phyloP scores from a whole-genome alignment of 2,888 invertebrate species.

The Nomada fabriciana region DNA sequence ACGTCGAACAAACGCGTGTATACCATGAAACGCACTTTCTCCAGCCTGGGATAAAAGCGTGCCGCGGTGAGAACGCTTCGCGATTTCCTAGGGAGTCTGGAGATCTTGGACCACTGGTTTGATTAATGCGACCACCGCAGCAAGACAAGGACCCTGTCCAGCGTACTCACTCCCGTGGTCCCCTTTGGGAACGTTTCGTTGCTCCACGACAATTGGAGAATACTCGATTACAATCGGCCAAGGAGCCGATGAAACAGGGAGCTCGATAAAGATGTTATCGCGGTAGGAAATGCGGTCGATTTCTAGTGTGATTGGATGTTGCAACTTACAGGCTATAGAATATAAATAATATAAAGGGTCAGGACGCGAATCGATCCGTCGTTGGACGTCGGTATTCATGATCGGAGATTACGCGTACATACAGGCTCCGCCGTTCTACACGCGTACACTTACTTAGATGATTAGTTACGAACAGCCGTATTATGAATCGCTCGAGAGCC shows the following conservation, averaged over 20 bases:
- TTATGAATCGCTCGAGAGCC: conserved; percentile 50
- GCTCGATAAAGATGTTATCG: conserved; percentile 7
- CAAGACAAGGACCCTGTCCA: conserved; percentile 16
- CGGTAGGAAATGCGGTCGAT: conserved; percentile 11
- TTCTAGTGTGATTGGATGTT: background rate
- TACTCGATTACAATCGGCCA: no score
- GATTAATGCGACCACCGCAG: conserved; percentile 51
- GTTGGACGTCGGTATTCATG: background rate
- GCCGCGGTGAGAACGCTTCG: conserved; percentile 57
- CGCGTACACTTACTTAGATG: conserved; percentile 20
- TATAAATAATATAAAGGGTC: background rate
- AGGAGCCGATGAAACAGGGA: background rate
- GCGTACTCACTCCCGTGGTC: background rate
- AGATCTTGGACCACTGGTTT: conserved; percentile 47
- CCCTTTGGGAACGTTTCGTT: background rate
- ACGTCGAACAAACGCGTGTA: conserved; percentile 43
- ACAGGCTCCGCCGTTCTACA: conserved; percentile 21
- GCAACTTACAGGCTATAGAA: no score
- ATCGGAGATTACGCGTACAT: conserved; percentile 9
- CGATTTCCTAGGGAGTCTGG: conserved; percentile 65
- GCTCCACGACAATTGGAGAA: background rate
- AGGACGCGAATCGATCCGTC: conserved; percentile 10
- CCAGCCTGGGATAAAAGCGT: conserved; percentile 54
- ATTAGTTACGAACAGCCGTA: conserved; percentile 53
- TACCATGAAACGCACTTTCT: conserved; percentile 68